Conservation (phyloP, 1,140 invertebrate genomes). For the Cheumatopsyche charites region DNA sequence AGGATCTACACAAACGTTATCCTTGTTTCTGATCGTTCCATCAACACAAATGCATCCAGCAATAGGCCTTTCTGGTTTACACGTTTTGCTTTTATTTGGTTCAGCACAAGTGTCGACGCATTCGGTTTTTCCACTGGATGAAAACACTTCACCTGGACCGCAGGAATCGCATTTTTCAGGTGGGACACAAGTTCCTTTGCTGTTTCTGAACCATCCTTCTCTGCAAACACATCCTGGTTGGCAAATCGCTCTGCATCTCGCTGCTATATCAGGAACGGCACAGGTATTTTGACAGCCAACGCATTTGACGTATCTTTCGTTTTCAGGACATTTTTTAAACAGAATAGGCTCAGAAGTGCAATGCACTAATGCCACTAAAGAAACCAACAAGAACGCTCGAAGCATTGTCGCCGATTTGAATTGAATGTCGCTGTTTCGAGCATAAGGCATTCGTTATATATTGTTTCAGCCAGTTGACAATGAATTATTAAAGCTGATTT, state of each 20-base stretch:
- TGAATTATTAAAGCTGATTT: too few species aligned
- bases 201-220: slow-evolving; percentile 36
- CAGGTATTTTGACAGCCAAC: slow-evolving; percentile 36
- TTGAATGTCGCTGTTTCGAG: too few species aligned
- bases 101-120: slow-evolving; percentile 19
- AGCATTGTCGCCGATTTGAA: too few species aligned
- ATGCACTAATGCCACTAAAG: too few species aligned
- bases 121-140: slow-evolving; percentile 16
- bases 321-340: slow-evolving; percentile 5
- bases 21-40: slow-evolving; percentile 1
- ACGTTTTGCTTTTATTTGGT: slow-evolving; percentile 8
- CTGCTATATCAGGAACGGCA: slow-evolving; percentile 16
- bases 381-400: too few species aligned
- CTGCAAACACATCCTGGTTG: slow-evolving; percentile 32
- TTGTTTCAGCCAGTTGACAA: too few species aligned
- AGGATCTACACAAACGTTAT: background rate
- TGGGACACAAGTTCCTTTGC: slow-evolving; percentile 31
- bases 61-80: slow-evolving; percentile 10
- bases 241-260: slow-evolving; percentile 22
- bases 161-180: slow-evolving; percentile 28
- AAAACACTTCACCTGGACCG: background rate
- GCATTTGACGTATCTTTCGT: slow-evolving; percentile 16
- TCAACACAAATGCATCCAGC: background rate
- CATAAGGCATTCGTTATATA: too few species aligned
- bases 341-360: too few species aligned